phyloP scores from a whole-genome alignment of 2,888 invertebrate genomes.

The Polydesmus complanatus region DNA sequence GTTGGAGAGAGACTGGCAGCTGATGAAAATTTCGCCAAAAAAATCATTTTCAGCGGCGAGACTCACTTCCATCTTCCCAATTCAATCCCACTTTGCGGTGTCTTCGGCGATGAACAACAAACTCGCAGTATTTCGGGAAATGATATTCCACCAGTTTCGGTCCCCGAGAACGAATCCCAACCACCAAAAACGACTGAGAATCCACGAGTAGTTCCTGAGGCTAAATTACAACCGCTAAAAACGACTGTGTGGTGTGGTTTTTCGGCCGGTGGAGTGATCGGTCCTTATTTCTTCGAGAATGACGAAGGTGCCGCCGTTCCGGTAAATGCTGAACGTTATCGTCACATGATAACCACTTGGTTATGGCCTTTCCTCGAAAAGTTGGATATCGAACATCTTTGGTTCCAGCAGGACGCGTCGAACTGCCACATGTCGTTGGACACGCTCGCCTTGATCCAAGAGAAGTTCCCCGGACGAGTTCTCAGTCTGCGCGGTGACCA shows the following conservation, averaged over 20 bases:
- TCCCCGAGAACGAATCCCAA: too few species aligned
- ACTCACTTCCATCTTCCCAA: conserved; percentile 26
- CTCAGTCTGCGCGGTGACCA: background rate
- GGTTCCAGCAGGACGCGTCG: too few species aligned
- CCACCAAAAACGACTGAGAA: too few species aligned
- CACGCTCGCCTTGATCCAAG: background rate
- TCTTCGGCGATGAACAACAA: conserved; percentile 30
- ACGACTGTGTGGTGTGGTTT: conserved; percentile 31
- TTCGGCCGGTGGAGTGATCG: conserved; percentile 29
- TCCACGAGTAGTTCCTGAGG: conserved; percentile 24
- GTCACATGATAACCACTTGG: conserved; percentile 11
- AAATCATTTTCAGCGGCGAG: conserved; percentile 19
- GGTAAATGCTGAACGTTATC: conserved; percentile 22
- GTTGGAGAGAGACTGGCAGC: too few species aligned
- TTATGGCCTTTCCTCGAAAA: background rate
- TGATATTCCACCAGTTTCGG: too few species aligned
- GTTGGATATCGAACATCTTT: background rate
- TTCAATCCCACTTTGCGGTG: too few species aligned
- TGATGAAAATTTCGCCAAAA: too few species aligned
- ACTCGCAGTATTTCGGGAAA: conserved; percentile 27
- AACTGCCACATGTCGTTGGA: background rate
- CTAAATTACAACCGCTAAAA: conserved; percentile 27
- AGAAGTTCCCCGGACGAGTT: background rate
- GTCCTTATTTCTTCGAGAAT: conserved; percentile 24
- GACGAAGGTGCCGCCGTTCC: conserved; percentile 25